These are phyloP conservation scores for Drosophila meridiana DNA, from an alignment of 2,888 invertebrate genomes.

Conservation along the genomic window DNA sequence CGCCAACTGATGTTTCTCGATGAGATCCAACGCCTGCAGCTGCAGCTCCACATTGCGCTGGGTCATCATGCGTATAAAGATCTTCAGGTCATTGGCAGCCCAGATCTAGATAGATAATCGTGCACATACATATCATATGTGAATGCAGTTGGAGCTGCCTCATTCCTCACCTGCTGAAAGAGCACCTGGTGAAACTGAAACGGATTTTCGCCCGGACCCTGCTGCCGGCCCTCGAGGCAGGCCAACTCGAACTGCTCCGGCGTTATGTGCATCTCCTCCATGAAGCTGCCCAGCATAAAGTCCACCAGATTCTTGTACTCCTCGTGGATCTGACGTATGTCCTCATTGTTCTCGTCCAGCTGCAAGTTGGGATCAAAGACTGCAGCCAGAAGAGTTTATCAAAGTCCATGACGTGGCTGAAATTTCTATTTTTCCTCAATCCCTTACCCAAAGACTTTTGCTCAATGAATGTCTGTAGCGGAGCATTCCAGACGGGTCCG, in stretches of 20 bases:
- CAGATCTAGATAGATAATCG: conserved; percentile 90
- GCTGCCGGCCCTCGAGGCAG: conserved; percentile 86
- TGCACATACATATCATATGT: too few species aligned
- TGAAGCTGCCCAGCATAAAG: conserved; percentile 94
- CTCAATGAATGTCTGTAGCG: conserved; percentile 95
- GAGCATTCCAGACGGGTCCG: conserved; percentile 96
- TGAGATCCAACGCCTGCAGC: conserved; percentile 93
- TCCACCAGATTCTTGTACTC: conserved; percentile 97
- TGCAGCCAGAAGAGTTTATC: conserved; percentile 79
- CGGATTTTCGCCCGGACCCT: conserved; percentile 85
- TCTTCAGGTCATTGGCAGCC: conserved; percentile 96
- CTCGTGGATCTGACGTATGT: conserved; percentile 91
- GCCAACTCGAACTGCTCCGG: conserved; percentile 95
- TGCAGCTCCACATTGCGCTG: conserved; percentile 96
- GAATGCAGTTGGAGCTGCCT: not conserved
- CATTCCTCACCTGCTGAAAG: conserved; percentile 86
- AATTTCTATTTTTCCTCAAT: not conserved
- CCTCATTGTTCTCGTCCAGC: conserved; percentile 88
- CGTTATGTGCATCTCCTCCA: conserved; percentile 95
- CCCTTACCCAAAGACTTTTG: conserved; percentile 93
- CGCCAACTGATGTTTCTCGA: conserved; percentile 91
- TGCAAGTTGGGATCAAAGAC: conserved; percentile 93
- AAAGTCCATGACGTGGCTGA: conserved; percentile 2
- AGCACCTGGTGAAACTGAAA: conserved; percentile 88
- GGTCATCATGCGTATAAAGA: conserved; percentile 96